These are phyloP conservation scores for Proteles cristata DNA, from an alignment of 2,113 vertebrate genomes.

Conservation along the genomic window DNA sequence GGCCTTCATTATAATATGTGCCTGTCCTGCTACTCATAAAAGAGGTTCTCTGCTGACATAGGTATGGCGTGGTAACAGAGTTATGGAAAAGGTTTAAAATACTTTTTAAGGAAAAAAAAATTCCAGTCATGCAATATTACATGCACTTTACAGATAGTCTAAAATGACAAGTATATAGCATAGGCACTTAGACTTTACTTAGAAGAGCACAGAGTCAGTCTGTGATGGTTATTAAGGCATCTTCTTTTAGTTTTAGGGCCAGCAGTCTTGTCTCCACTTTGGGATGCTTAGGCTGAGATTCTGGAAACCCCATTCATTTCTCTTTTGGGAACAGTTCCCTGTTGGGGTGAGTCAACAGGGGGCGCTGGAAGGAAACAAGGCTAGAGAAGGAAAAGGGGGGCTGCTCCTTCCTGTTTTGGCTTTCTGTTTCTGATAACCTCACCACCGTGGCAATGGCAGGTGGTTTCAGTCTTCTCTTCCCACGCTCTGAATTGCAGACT, in stretches of 20 bases:
- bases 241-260: neutral
- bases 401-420: neutral
- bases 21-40: neutral
- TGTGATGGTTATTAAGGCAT: neutral
- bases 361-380: neutral
- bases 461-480: neutral
- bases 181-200: neutral
- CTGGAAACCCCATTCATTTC: neutral
- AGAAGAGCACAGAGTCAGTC: neutral
- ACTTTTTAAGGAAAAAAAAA: neutral
- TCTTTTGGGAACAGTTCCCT: neutral
- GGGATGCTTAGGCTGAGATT: neutral
- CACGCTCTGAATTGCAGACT: neutral
- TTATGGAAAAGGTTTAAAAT: neutral
- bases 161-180: neutral
- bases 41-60: neutral
- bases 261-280: neutral
- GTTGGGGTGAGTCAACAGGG: neutral
- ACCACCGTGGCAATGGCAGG: neutral
- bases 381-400: accelerated
- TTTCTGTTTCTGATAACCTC: neutral
- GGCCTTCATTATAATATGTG: neutral
- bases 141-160: neutral
- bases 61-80: neutral
- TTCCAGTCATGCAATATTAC: neutral